phyloP scores from a whole-genome alignment of 1,140 invertebrate species.

The Solenopsis invicta region DNA sequence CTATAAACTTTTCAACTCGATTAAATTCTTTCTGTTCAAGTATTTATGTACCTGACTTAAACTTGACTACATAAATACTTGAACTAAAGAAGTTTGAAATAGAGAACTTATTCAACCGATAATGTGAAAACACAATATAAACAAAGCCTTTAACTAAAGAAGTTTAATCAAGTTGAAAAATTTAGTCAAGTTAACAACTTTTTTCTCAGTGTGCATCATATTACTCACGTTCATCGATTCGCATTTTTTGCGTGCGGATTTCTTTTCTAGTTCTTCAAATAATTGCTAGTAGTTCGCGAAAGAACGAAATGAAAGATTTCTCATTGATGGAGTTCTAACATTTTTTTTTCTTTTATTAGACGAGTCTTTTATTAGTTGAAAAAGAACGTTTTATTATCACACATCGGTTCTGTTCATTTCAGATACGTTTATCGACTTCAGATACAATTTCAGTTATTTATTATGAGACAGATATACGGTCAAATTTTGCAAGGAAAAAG shows the following conservation, averaged over 20 bases:
- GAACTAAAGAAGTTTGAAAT: too few relatives aligned
- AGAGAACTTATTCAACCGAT: too few relatives aligned
- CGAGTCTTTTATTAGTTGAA: not conserved
- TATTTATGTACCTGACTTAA: too few relatives aligned
- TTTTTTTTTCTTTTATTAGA: not conserved
- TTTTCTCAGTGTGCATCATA: not conserved
- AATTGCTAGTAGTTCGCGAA: not conserved
- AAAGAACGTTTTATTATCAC: not conserved
- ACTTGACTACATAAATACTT: too few relatives aligned
- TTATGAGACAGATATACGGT: not conserved
- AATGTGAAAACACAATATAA: too few relatives aligned
- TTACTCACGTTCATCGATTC: constrained; percentile 45
- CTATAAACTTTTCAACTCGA: too few relatives aligned
- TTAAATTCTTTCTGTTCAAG: too few relatives aligned
- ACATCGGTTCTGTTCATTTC: not conserved
- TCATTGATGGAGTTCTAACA: not conserved
- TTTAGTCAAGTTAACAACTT: too few relatives aligned
- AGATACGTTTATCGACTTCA: not conserved
- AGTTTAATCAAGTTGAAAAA: too few relatives aligned
- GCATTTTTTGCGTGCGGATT: not conserved
- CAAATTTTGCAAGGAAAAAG: not conserved
- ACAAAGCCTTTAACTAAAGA: too few relatives aligned
- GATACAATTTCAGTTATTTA: not conserved
- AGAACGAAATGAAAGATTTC: not conserved
- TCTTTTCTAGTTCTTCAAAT: constrained; percentile 39